Evolutionary conservation across 2,888 invertebrate species (phyloP).

Genomic region (Drosophila parthenogenetica): DNA sequence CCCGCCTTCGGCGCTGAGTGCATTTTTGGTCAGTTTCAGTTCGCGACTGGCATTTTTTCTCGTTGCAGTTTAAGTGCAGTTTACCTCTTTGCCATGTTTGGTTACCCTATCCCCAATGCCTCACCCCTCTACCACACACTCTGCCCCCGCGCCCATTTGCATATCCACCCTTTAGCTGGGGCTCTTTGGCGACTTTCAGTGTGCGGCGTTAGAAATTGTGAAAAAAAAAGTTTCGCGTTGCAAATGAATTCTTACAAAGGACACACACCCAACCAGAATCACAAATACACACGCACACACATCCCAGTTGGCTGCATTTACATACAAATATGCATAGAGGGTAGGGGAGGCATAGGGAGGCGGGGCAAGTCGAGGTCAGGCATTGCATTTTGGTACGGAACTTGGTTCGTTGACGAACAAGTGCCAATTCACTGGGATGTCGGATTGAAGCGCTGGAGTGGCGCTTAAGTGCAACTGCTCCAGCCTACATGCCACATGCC

Average conservation of each 20-base stretch:
- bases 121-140: neutral
- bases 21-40: slow-evolving; percentile 80
- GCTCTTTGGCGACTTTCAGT: slow-evolving; percentile 75
- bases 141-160: slow-evolving; percentile 14
- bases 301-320: slow-evolving; percentile 42
- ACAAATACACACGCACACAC: slow-evolving; percentile 33
- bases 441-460: slow-evolving; percentile 72
- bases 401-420: slow-evolving; percentile 78
- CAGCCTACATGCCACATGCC: slow-evolving; percentile 25
- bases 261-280: slow-evolving; percentile 48
- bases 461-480: slow-evolving; percentile 70
- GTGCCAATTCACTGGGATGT: slow-evolving; percentile 75
- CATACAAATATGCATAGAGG: slow-evolving; percentile 18
- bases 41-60: slow-evolving; percentile 73
- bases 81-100: slow-evolving; percentile 72
- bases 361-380: slow-evolving; percentile 16
- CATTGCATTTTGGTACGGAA: slow-evolving; percentile 73
- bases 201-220: slow-evolving; percentile 77
- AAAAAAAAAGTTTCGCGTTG: slow-evolving; percentile 77
- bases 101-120: slow-evolving; percentile 15
- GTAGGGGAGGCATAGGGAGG: neutral
- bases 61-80: slow-evolving; percentile 83
- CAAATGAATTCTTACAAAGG: slow-evolving; percentile 79
- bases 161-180: slow-evolving; percentile 23
- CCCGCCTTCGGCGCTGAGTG: slow-evolving; percentile 64